Conservation (phyloP, 2,888 invertebrate species). For the Sarcophaga carnaria region DNA sequence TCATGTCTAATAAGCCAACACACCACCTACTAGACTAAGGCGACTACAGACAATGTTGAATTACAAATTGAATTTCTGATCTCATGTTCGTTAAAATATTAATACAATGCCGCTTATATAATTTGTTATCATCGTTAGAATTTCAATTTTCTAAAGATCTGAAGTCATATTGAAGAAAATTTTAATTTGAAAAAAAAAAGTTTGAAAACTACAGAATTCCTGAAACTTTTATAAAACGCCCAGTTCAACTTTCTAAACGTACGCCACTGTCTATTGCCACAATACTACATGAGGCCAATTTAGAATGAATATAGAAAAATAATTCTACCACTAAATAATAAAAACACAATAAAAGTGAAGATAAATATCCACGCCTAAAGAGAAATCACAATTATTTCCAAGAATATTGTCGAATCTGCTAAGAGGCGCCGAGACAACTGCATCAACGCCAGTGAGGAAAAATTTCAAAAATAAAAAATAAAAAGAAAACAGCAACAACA, state of each 20-base stretch:
- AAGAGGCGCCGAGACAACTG: slow-evolving; percentile 27
- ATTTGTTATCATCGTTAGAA: too few species aligned
- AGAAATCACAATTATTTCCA: slow-evolving; percentile 65
- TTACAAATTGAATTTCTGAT: too few species aligned
- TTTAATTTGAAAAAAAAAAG: too few species aligned
- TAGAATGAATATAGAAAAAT: slow-evolving; percentile 46
- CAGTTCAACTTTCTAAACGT: background rate
- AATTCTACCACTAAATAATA: slow-evolving; percentile 50
- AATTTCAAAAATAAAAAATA: background rate
- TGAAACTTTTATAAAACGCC: background rate
- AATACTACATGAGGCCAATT: slow-evolving; percentile 58
- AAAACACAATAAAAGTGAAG: slow-evolving; percentile 49
- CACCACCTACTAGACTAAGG: too few species aligned
- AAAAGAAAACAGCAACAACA: background rate
- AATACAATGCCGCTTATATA: too few species aligned
- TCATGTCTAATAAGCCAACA: too few species aligned
- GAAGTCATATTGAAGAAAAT: too few species aligned
- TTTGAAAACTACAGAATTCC: too few species aligned
- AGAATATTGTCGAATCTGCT: slow-evolving; percentile 58
- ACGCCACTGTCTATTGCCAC: slow-evolving; percentile 22
- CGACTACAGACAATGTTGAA: too few species aligned
- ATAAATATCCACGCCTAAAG: slow-evolving; percentile 66
- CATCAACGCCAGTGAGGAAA: slow-evolving; percentile 38
- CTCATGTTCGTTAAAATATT: too few species aligned
- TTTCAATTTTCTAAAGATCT: too few species aligned